Base-by-base conservation (phyloP, 2,797 vertebrate species). In the Aulostomus chinensis region DNA sequence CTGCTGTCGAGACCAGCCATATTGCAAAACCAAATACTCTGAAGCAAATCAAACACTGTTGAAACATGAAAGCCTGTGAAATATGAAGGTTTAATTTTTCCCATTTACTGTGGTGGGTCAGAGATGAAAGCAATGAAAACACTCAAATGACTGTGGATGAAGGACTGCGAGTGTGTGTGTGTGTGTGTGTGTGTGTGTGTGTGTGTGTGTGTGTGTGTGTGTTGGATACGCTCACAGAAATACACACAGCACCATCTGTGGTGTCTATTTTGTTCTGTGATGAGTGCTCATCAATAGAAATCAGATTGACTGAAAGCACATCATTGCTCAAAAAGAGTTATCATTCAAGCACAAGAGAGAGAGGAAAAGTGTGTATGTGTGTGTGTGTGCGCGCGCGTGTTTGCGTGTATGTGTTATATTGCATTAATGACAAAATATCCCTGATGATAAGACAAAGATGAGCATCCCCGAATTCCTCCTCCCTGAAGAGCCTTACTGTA, bases 51-150 rank as follows among this genome's bases (percentile, higher is more conserved):
- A 67, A 64, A 59, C 2, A 1, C 60, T 42, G 36, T 51, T 37
- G 28, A 69, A 72, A 65, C 50, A 37, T 58, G 54, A 47, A 55
- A 22, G 43, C 48, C 47, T 71, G 18, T 40, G 53, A 53, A 58
- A 66, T 63, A 37, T 61, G 61, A 63, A 66, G 43, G 37, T 58
- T 45, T 53, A 51, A 80, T 68, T 70, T 69, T 39, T 68, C 46
- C 55, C 41, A 16, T 70, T 70, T 76, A 55, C 40, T 25, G 31
- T 34, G 35, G 54, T 35, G 20, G 42, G 8, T 53, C 48, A 51
- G 52, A 17, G 41, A 63, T 58, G 58, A 67, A 60, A 70, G 61
- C 40, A 22, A n/a, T 24, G 40, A 24, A 42, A 49, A 36, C 49
- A 64, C 34, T 22, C n/a, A 35, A 50, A 52, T 50, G 46, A 58